Evolutionary conservation across 2,113 vertebrate species (phyloP), one percentile per base, ranked within the genome.

Genomic region (Electrona antarctica): DNA sequence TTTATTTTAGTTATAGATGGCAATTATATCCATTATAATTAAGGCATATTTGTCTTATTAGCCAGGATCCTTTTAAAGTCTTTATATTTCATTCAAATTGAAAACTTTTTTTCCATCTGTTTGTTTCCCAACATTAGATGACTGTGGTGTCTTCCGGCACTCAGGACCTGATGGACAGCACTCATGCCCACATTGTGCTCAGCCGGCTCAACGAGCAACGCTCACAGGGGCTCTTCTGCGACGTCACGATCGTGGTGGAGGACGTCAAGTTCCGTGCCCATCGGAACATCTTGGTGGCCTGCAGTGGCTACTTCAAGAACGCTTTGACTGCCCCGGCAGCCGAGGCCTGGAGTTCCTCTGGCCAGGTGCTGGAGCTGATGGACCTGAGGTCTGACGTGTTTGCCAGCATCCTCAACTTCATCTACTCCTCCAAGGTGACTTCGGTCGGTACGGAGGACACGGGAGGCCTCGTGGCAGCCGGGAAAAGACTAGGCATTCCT

Each of bases 221-320:
- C 51, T 96, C 94, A 29, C 94, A 95, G 59, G 98, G 97, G 69
- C 93, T 98, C 79, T 94, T 98, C 78, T 99, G 98, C 12, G 98
- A 99, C 69, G 96, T 99, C 66, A 98, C 97, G 57, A 96, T 99
- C 62, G 97, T 99, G 10, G 97, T 99, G 85, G 97, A 97, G 84
- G 98, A 99, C 67, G 97, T 97, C 64, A 99, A 99, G 87, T 99
- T 99, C 86, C 96, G 94, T 83, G 98, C 98, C 60, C 98, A 99
- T 78, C 96, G 95, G 83, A 99, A 99, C 86, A 94, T 99, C 70
- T 91, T 99, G 88, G 98, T 97, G 65, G 98, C 97, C 67, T 97
- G 96, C 60, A 98, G 98, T 64, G 94, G 97, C 66, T 99, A 98
- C 91, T 99, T 99, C 74, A 96, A 94, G 83, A 97, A 95, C 48